Percentiles rank a stretch among this genome's conserved stretches.
phyloP scores from a whole-genome alignment of 2,888 invertebrate genomes.

The Polylopha cassiicola region DNA sequence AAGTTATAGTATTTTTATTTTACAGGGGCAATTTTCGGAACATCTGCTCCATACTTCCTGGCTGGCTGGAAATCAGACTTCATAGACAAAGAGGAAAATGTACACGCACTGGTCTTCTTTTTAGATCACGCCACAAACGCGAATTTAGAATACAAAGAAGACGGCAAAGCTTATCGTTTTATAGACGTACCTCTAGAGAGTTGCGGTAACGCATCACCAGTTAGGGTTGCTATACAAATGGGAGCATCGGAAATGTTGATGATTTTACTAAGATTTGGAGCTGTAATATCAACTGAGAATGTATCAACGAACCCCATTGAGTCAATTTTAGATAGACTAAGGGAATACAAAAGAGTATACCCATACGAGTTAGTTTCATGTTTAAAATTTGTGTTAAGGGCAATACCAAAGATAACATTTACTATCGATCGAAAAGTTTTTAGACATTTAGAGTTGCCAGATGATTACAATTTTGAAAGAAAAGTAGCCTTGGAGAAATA shows the following conservation, averaged over 20 bases:
- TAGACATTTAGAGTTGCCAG: constrained; percentile 53
- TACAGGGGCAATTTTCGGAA: constrained; percentile 88
- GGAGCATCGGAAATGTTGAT: constrained; percentile 85
- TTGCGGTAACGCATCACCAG: constrained; percentile 84
- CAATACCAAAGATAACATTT: constrained; percentile 77
- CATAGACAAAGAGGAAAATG: constrained; percentile 85
- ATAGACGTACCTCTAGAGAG: constrained; percentile 90
- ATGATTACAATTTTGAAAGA: constrained; percentile 67
- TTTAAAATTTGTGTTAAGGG: constrained; percentile 81
- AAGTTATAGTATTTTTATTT: constrained; percentile 47
- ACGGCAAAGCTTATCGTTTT: constrained; percentile 70
- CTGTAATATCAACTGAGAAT: constrained; percentile 76
- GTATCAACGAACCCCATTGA: constrained; percentile 79
- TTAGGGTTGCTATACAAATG: constrained; percentile 85
- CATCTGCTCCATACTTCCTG: constrained; percentile 86
- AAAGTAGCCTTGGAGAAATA: constrained; percentile 61
- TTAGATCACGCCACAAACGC: constrained; percentile 85
- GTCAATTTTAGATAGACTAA: constrained; percentile 80
- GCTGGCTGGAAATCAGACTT: constrained; percentile 94
- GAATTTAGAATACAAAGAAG: constrained; percentile 75
- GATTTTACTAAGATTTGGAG: constrained; percentile 84
- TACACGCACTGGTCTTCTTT: constrained; percentile 86
- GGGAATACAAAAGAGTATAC: constrained; percentile 79
- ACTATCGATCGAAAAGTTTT: constrained; percentile 55
- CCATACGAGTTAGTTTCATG: constrained; percentile 84